Evolutionary conservation across 2,113 vertebrate species (phyloP), one percentile per base, ranked within the genome.

Genomic region (Rhinichthys klamathensis): DNA sequence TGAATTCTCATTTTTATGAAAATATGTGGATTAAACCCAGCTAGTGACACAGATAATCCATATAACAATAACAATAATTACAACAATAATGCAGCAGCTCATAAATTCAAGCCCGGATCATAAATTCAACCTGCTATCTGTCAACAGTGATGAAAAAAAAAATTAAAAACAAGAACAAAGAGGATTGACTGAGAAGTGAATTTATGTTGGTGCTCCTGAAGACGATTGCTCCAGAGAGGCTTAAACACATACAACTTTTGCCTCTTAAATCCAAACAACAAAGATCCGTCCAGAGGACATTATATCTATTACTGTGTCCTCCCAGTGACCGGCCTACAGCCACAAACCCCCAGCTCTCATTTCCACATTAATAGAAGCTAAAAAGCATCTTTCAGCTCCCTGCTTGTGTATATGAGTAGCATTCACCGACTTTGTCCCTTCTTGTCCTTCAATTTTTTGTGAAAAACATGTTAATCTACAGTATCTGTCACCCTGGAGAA

Each of bases 81-180:
- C 77, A 91, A 89, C 91, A 93, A 95, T 94, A 93, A 93, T 91
- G 90, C 88, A 85, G 89, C 87, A 87, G 87, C 89, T 93, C 92
- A 92, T 41, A 41, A 41, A 41, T 41, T 92, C 89, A 93, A 88
- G 86, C 80, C 86, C 84, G 91, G 91, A 92, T 94, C 91, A 92
- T 93, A 85, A 93, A 93, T 93, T 94, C 89, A 93, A 93, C 94
- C 94, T 93, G 91, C 91, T 92, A 82, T 91, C 91, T 91, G 92
- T 94, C 79, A 60, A 81, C 8, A 38, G 76, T 90, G 92, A 25
- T 81, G 23, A 77, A 67, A 35, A 35, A 35, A 4, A 9, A 41
- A 9, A 41, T 9, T 1, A 41, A 41, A 41, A 41, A 41, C 25
- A 25, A 80, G 88, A 90, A 88, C 80, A 87, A 80, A 74, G 75